Conservation (phyloP, 2,888 invertebrate species). For the Dugesia japonica region DNA sequence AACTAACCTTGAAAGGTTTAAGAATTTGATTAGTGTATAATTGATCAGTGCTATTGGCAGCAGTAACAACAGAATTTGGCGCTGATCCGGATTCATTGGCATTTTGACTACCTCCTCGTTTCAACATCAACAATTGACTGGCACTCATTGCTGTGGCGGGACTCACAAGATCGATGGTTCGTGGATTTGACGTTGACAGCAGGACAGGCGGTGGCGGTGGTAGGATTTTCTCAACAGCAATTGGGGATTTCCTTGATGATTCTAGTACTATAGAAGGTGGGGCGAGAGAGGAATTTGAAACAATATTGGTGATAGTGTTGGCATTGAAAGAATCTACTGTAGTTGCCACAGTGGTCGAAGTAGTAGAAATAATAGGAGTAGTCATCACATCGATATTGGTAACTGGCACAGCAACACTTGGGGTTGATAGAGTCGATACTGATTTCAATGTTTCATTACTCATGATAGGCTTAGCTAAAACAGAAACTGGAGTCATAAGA, state of each 20-base stretch:
- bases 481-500: neutral
- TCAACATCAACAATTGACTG: neutral
- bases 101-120: neutral
- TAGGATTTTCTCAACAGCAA: too few species aligned
- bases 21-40: slow-evolving; percentile 12
- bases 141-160: neutral
- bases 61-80: neutral
- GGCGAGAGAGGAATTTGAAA: too few species aligned
- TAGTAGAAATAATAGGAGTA: neutral
- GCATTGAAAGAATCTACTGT: neutral
- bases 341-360: neutral
- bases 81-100: neutral
- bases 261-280: too few species aligned
- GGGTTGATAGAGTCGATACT: neutral
- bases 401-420: neutral
- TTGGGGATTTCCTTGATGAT: too few species aligned
- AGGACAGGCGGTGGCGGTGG: too few species aligned
- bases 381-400: neutral
- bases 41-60: neutral
- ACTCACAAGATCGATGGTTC: neutral
- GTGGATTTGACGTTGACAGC: too few species aligned
- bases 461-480: neutral
- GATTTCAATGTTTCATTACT: neutral
- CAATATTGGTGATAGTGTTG: too few species aligned
- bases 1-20: neutral